phyloP scores from a whole-genome alignment of 1,140 invertebrate species.

The Procambarus virginalis region DNA sequence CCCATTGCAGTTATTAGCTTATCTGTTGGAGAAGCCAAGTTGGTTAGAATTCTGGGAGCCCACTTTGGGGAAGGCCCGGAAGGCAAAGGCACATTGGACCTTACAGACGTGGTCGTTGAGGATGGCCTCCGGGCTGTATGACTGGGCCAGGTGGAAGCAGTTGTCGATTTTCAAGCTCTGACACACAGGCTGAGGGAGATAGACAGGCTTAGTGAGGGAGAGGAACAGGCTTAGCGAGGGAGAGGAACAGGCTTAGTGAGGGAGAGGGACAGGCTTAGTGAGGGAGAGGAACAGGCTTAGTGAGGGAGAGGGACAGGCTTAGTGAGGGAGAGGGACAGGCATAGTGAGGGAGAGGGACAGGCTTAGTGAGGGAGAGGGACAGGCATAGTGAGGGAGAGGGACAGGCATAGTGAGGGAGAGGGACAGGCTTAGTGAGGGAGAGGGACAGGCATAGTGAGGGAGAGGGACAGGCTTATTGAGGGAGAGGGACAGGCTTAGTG shows the following conservation, averaged over 20 bases:
- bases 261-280: slow-evolving; percentile 28
- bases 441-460: slow-evolving; percentile 75
- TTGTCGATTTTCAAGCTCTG: slow-evolving; percentile 77
- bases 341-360: slow-evolving; percentile 71
- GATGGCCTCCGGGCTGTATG: slow-evolving; percentile 75
- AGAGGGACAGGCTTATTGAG: neutral
- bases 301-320: slow-evolving; percentile 56
- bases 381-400: no score
- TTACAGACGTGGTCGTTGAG: slow-evolving; percentile 77
- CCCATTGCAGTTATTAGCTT: neutral
- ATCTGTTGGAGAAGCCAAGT: slow-evolving; percentile 50
- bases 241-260: slow-evolving; percentile 73
- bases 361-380: slow-evolving; percentile 5
- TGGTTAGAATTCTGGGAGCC: slow-evolving; percentile 70
- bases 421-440: neutral
- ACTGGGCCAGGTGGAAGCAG: slow-evolving; percentile 75
- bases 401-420: slow-evolving; percentile 74
- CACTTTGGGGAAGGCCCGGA: slow-evolving; percentile 75
- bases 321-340: slow-evolving; percentile 73
- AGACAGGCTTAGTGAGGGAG: slow-evolving; percentile 1
- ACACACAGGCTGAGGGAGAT: slow-evolving; percentile 75
- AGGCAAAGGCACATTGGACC: slow-evolving; percentile 78
- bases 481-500: no score
- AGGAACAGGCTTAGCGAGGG: neutral
- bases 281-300: slow-evolving; percentile 74